Percentiles rank a stretch among this genome's conserved stretches.
Conservation (phyloP, 2,888 invertebrate species). For the Theristus sp. region DNA sequence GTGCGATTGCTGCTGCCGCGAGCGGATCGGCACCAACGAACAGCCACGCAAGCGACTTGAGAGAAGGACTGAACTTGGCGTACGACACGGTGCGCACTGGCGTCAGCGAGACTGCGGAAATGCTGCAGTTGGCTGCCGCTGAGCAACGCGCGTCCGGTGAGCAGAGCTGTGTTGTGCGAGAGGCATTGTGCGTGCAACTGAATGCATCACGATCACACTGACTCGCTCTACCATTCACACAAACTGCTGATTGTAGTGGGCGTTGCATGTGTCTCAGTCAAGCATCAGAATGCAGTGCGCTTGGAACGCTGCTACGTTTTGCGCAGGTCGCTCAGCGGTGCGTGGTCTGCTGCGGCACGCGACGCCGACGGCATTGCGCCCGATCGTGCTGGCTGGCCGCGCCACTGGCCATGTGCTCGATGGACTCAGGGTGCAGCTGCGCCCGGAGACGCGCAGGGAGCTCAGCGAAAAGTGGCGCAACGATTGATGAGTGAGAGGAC, state of each 20-base stretch:
- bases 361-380: conserved; percentile 66
- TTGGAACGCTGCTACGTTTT: too few species aligned
- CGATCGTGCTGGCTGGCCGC: conserved; percentile 71
- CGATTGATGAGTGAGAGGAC: conserved; percentile 2
- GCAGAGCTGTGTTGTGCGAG: too few species aligned
- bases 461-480: conserved; percentile 56
- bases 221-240: too few species aligned
- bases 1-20: too few species aligned
- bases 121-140: conserved; percentile 62
- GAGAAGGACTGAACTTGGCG: conserved; percentile 81
- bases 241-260: too few species aligned
- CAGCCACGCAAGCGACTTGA: conserved; percentile 44
- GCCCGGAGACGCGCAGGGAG: conserved; percentile 60
- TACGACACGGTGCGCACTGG: conserved; percentile 63
- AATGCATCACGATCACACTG: too few species aligned
- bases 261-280: too few species aligned
- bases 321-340: conserved; percentile 35
- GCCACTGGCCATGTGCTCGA: conserved; percentile 70
- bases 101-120: conserved; percentile 69
- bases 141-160: conserved; percentile 45
- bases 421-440: conserved; percentile 70
- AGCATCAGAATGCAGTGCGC: too few species aligned
- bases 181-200: too few species aligned
- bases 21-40: too few species aligned
- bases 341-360: conserved; percentile 77